Evolutionary conservation across 2,113 vertebrate species (phyloP), one percentile per base, ranked within the genome.

Genomic region (Rhinichthys klamathensis): DNA sequence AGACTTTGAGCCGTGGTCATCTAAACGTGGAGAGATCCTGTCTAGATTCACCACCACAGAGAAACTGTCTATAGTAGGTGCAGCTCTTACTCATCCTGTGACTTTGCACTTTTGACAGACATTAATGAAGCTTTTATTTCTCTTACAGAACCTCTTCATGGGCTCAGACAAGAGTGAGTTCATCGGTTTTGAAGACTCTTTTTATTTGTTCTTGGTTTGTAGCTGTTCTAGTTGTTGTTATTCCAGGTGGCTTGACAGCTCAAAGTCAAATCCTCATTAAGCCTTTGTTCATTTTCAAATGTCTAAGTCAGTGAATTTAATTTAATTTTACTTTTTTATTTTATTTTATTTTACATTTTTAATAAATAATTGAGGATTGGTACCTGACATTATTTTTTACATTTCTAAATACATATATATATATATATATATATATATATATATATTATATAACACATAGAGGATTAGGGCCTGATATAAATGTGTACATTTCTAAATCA

Each of bases 21-120:
- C 89, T 82, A 99, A 98, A 87, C 95, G 97, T 15, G 96, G 95
- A n/a, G 97, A 99, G 70, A 99, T 99, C 90, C 94, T 99, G 63
- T 92, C 97, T 81, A 94, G 97, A 83, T 99, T 99, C 90, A 99
- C 98, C 9, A 99, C 98, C 58, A 98, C 97, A 0, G 98, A 99
- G 87, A 99, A 98, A 80, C 96, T 99, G 0, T 99, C 98, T 1
- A 99, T 99, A 25, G 98, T 99, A 91, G 96, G 97, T 94, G 61
- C 79, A 65, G 9, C 41, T 3, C 16, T 67, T 16, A 46, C 16
- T 63, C 44, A 63, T 44, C 3, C 21, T 25, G 32, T 72, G 35
- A n/a, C 4, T 41, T 8, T 27, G 30, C 27, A 30, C 41, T 3
- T 32, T 3, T 32, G 6, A 9, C 16, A 67, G 25, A 67, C 16